Conservation (phyloP, 2,797 vertebrate species). For the Danio jaintianensis region DNA sequence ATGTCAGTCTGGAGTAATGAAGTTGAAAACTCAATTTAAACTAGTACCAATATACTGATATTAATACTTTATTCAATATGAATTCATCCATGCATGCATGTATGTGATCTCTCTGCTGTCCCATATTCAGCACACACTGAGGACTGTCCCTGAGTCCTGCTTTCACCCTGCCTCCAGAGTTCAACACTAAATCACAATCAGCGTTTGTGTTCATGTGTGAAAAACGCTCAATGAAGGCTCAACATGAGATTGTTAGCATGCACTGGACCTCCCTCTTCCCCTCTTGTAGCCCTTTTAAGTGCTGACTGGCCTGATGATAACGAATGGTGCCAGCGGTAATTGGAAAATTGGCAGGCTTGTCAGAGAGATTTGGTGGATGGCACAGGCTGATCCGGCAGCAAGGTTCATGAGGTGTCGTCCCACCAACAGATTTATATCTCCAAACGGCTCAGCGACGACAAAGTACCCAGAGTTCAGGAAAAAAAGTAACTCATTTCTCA, state of each 20-base stretch:
- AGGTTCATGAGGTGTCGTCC: conserved; percentile 83
- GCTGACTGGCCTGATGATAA: conserved; percentile 89
- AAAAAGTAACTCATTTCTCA: conserved; percentile 79
- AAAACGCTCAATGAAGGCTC: conserved; percentile 62
- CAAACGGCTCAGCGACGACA: conserved; percentile 78
- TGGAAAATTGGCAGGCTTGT: conserved; percentile 97
- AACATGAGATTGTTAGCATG: conserved; percentile 85
- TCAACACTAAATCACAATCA: conserved; percentile 67
- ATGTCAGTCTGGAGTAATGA: neutral
- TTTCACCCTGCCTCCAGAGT: conserved; percentile 67
- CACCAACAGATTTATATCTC: conserved; percentile 85
- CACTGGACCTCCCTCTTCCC: conserved; percentile 70
- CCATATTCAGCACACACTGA: neutral
- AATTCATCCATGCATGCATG: too few relatives aligned
- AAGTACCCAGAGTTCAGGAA: conserved; percentile 74
- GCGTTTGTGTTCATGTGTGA: conserved; percentile 24
- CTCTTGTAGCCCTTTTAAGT: conserved; percentile 89
- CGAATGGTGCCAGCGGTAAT: conserved; percentile 90
- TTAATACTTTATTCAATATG: too few relatives aligned
- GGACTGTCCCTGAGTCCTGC: conserved; percentile 62
- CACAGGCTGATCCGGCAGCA: conserved; percentile 76
- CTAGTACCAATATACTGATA: too few relatives aligned
- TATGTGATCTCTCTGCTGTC: neutral
- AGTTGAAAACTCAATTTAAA: neutral
- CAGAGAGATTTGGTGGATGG: conserved; percentile 91